Evolutionary conservation across 2,797 vertebrate genomes (phyloP).

Genomic region (Melopsittacus undulatus): DNA sequence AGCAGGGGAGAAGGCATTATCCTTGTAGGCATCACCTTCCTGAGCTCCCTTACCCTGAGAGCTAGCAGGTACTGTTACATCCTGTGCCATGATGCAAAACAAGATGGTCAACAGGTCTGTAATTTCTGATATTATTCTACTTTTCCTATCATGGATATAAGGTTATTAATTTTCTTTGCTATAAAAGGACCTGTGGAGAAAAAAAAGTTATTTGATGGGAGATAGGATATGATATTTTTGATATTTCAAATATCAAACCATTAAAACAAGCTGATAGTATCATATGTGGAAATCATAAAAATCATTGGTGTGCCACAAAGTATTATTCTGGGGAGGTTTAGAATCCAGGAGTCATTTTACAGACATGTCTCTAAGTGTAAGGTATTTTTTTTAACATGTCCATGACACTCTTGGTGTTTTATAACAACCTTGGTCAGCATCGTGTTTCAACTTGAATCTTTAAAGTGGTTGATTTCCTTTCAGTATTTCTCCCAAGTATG

Average conservation of each 20-base stretch:
- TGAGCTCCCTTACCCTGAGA: neutral
- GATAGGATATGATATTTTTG: neutral
- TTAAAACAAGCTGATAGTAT: neutral
- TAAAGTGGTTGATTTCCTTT: neutral
- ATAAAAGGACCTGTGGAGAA: neutral
- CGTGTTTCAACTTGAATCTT: neutral
- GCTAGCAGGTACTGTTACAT: neutral
- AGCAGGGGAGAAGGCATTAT: neutral
- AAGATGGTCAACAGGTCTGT: neutral
- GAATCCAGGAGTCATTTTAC: neutral
- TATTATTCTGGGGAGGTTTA: neutral
- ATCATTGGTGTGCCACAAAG: neutral
- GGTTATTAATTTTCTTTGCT: neutral
- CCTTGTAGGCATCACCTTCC: neutral
- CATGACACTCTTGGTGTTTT: neutral
- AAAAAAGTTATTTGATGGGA: neutral
- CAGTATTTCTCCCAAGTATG: neutral
- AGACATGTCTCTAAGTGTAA: neutral
- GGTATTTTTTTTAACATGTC: neutral
- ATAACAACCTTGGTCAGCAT: neutral
- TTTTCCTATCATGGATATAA: neutral
- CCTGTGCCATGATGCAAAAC: fast-evolving
- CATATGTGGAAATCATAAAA: neutral
- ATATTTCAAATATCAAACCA: neutral
- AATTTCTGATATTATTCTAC: neutral